Conservation (phyloP, 2,888 invertebrate species). For the Melipona beecheii region DNA sequence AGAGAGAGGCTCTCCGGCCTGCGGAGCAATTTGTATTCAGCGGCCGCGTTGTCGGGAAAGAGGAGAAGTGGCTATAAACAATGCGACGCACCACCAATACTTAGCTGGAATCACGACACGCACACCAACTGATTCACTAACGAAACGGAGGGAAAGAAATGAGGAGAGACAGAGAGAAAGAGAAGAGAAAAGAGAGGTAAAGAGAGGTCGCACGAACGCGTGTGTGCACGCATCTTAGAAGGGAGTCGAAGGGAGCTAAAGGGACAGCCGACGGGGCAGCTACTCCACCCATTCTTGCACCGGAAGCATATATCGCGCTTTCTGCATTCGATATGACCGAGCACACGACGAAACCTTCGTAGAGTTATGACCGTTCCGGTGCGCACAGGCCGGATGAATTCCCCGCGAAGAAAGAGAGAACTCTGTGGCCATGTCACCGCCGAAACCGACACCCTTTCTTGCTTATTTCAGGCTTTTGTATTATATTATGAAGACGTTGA, state of each 20-base stretch:
- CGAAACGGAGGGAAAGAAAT: not conserved
- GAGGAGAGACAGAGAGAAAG: not conserved
- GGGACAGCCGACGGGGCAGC: conserved; percentile 73
- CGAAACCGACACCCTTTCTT: not conserved
- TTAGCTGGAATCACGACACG: conserved; percentile 76
- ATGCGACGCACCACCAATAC: conserved; percentile 82
- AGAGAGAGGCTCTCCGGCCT: conserved; percentile 58
- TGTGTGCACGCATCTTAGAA: conserved; percentile 61
- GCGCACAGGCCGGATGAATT: conserved; percentile 31
- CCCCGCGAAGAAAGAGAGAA: conserved; percentile 12
- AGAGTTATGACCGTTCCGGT: conserved; percentile 67
- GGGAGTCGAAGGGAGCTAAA: conserved; percentile 72
- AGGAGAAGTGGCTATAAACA: conserved; percentile 83
- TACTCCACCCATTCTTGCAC: conserved; percentile 78
- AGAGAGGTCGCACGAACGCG: conserved; percentile 27
- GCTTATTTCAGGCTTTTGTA: not conserved
- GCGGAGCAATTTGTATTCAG: conserved; percentile 81
- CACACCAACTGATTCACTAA: conserved; percentile 46
- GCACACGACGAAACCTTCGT: conserved; percentile 61
- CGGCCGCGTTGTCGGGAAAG: conserved; percentile 79
- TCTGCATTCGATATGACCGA: conserved; percentile 82
- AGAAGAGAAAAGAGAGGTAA: conserved; percentile 1
- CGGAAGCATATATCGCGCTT: conserved; percentile 81
- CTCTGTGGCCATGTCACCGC: not conserved
- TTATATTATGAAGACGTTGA: not conserved